Percentiles rank a stretch among this genome's conserved stretches.
These are phyloP conservation scores for Atractosteus spatula DNA, from an alignment of 2,113 vertebrate genomes.

Conservation along the genomic window DNA sequence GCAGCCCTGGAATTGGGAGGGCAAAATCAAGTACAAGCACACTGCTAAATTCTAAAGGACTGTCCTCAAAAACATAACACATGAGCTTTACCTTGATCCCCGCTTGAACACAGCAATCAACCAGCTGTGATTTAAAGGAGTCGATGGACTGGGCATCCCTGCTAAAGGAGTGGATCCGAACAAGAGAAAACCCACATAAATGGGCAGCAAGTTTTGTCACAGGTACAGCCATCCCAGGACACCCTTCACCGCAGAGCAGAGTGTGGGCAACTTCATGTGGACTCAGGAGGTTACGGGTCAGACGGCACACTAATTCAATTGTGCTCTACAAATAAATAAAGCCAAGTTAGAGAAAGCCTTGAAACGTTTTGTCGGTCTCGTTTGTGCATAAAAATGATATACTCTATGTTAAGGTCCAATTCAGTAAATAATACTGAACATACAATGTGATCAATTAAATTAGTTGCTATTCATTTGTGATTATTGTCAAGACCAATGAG, in stretches of 20 bases:
- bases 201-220: constrained; percentile 25
- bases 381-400: no score
- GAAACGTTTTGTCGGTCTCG: background rate
- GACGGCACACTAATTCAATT: constrained; percentile 21
- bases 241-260: constrained; percentile 31
- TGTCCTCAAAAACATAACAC: no score
- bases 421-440: no score
- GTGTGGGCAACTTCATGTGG: constrained; percentile 22
- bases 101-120: constrained; percentile 24
- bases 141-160: constrained; percentile 2
- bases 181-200: constrained; percentile 19
- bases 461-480: no score
- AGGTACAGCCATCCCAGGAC: constrained; percentile 8
- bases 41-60: no score
- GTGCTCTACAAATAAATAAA: constrained; percentile 12
- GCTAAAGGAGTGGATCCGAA: constrained; percentile 14
- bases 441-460: no score
- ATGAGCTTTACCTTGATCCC: constrained; percentile 19
- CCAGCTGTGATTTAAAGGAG: constrained; percentile 18
- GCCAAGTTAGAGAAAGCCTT: background rate
- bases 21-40: no score
- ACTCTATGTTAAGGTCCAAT: no score
- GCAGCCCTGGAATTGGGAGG: no score
- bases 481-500: no score
- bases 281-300: constrained; percentile 22